Evolutionary conservation across 2,113 vertebrate genomes (phyloP), one percentile per base, ranked within the genome.

Genomic region (Monarcha castaneiventris): DNA sequence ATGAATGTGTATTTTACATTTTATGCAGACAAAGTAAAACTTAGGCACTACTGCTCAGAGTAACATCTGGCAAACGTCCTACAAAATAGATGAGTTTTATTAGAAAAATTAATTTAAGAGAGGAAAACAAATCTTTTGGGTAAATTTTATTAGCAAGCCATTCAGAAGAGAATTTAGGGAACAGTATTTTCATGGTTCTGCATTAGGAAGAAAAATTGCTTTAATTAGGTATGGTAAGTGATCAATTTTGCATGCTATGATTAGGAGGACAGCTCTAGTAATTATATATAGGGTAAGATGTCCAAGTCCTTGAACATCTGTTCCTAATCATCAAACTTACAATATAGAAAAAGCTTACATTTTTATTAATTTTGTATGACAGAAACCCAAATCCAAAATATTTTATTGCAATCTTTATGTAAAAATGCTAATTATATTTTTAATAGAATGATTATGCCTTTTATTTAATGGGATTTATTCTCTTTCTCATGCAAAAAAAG

Each of bases 141-240:
- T 11, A 84, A 84, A 49, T 84, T 93, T 94, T 94, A 86, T 68
- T 88, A 87, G 41, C 19, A 73, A 83, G 48, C 43, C 33, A 83
- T 86, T 90, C 51, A 83, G 56, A 90, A 84, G 72, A 84, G 33
- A 93, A 84, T 80, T 80, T 90, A 84, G 67, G 49, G 46, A 90
- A 56, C 5, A 44, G 67, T 51, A 73, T 63, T 93, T 87, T 76
- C 55, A 56, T 63, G 20, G 49, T 73, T 91, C 44, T 90, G 39
- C 29, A 51, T 86, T 74, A 84, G 83, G 52, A 89, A 22, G 35
- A 94, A 93, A 96, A 93, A 77, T 81, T 94, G 52, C 62, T 77
- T 77, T 95, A 83, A 96, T 92, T 96, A 93, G 48, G 55, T 90
- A 95, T 54, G 58, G 49, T 84, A 94, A 93, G 58, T 89, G 77